Evolutionary conservation across 2,113 vertebrate genomes (phyloP).

Genomic region (Coreoperca whiteheadi): DNA sequence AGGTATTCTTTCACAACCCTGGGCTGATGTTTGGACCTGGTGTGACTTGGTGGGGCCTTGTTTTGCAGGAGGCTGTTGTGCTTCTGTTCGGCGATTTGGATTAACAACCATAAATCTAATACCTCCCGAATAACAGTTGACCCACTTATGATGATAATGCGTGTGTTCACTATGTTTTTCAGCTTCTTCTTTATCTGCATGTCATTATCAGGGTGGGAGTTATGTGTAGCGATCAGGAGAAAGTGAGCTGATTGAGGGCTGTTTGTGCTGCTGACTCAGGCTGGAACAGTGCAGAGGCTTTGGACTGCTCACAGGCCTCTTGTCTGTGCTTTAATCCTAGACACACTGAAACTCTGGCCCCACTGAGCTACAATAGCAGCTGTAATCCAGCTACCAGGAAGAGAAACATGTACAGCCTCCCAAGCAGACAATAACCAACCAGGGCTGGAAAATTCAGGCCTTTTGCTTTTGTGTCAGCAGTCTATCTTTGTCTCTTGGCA

Average conservation of each 20-base stretch:
- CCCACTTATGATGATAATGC: background rate
- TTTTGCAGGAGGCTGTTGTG: slow-evolving; percentile 15
- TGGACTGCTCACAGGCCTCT: slow-evolving; percentile 61
- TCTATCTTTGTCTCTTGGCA: slow-evolving; percentile 71
- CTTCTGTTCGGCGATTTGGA: slow-evolving; percentile 36
- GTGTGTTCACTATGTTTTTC: background rate
- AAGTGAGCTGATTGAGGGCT: slow-evolving; percentile 38
- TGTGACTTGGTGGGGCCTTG: background rate
- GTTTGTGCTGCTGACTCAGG: slow-evolving; percentile 76
- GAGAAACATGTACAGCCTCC: slow-evolving; percentile 65
- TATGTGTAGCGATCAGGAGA: slow-evolving; percentile 43
- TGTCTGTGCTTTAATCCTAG: slow-evolving; percentile 78
- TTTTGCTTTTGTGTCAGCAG: slow-evolving; percentile 76
- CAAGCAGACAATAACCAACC: slow-evolving; percentile 69
- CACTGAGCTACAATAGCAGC: slow-evolving; percentile 70
- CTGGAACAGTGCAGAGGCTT: slow-evolving; percentile 57
- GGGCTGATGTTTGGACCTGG: slow-evolving; percentile 52
- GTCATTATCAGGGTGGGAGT: slow-evolving; percentile 8
- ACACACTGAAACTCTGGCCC: slow-evolving; percentile 67
- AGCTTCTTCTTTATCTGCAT: background rate
- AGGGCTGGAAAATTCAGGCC: slow-evolving; percentile 73
- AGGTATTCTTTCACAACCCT: slow-evolving; percentile 38
- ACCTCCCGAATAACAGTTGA: background rate
- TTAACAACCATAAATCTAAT: background rate
- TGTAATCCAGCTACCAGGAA: slow-evolving; percentile 82